Base-by-base conservation (phyloP, 2,888 invertebrate species). In the Idaea straminata region DNA sequence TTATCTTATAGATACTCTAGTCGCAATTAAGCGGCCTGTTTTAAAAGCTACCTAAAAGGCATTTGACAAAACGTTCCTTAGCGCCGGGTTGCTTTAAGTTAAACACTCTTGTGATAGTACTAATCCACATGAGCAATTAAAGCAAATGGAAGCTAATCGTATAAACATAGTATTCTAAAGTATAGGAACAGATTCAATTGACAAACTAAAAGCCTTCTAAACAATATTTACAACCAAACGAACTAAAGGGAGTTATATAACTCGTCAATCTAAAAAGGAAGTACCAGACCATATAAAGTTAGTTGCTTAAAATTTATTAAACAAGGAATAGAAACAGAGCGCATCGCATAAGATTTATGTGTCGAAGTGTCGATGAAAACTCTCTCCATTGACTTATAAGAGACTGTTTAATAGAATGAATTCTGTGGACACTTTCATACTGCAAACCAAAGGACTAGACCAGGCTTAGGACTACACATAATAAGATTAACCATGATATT, bases 361-460 rank as follows among this genome's bases (percentile, higher is more conserved):
- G 64, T 72, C 72, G 73, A 72, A 69, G 68, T 66, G 72, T 69
- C 66, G 61, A 68, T 59, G 59, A 59, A 59, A 66, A 67, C 82
- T 79, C 82, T 80, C 81, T 77, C 79, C 47, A 10, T 71, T 85
- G 86, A 86, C 88, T 85, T 85, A 86, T 85, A 84, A 80, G 77
- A 77, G 77, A 75, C 73, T 78, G 79, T 83, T 83, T 86, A 85
- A 85, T 83, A 78, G 79, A 81, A 80, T 25, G 10, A 13, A 47
- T 5, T 13, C 13, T 47, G 7, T 47, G 10, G 6, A 47, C 47
- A 13, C 47, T 47, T 47, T 47, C 47, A 47, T 47, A 47, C 36
- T 10, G 36, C 10, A 36, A 36, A 36, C 47, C 47, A 47, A 47
- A 47, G 13, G 7, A 13, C 7, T 47, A 13, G 13, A 47, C 13